Percentiles rank a stretch among this genome's conserved stretches.
Conservation (phyloP, 1,140 invertebrate species). For the Pseudomyrmex pallidus region DNA sequence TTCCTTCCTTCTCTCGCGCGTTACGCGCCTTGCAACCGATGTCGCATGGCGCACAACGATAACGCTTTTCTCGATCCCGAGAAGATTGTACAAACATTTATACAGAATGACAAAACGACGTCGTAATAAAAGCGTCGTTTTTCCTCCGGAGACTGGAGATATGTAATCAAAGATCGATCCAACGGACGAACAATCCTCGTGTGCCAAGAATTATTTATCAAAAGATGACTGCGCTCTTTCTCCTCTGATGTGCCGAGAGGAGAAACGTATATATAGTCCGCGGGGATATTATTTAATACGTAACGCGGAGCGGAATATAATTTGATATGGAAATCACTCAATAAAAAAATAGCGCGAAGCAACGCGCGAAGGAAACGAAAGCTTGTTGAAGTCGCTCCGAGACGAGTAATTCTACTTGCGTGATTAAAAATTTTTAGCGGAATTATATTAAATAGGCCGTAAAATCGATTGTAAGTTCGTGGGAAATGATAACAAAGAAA, state of each 20-base stretch:
- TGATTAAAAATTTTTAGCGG: neutral
- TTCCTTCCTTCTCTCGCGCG: neutral
- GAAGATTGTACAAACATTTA: slow-evolving; percentile 44
- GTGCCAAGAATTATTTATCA: too few species aligned
- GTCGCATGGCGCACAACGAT: neutral
- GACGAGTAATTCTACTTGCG: neutral
- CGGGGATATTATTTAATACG: neutral
- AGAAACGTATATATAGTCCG: neutral
- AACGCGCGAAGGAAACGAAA: neutral
- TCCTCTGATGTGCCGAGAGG: neutral
- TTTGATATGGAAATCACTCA: neutral
- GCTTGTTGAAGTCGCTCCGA: neutral
- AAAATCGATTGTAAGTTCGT: neutral
- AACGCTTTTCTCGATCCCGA: neutral
- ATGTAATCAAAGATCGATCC: too few species aligned
- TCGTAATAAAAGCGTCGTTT: too few species aligned
- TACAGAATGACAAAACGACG: too few species aligned
- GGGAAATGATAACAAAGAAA: neutral
- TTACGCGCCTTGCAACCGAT: too few species aligned
- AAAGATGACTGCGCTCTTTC: too few species aligned
- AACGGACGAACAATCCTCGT: too few species aligned
- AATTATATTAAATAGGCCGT: neutral
- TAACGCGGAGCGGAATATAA: neutral
- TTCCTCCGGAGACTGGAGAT: too few species aligned
- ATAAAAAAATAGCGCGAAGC: neutral